Conservation (phyloP, 1,140 invertebrate genomes). For the Cylas formicarius region DNA sequence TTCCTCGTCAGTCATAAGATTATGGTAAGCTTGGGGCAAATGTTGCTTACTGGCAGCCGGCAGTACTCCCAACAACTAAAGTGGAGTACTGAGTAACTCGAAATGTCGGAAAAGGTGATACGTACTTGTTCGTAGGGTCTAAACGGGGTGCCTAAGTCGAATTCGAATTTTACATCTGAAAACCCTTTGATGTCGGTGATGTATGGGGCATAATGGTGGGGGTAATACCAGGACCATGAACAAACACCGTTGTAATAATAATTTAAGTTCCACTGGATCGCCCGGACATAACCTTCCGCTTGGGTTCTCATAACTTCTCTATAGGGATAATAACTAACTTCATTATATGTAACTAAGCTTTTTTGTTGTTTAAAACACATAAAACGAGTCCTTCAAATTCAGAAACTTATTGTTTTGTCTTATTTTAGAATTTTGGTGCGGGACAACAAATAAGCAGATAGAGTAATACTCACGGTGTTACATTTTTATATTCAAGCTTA, state of each 20-base stretch:
- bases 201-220: slow-evolving; percentile 92
- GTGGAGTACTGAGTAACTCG: too few species aligned
- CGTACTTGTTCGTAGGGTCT: slow-evolving; percentile 83
- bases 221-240: slow-evolving; percentile 98
- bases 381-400: too few species aligned
- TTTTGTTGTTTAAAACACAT: slow-evolving; percentile 1
- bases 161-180: slow-evolving; percentile 62
- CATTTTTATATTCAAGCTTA: slow-evolving; percentile 73
- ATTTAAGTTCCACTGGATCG: slow-evolving; percentile 92
- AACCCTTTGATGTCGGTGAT: slow-evolving; percentile 89
- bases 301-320: slow-evolving; percentile 73
- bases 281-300: slow-evolving; percentile 80
- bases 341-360: slow-evolving; percentile 7
- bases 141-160: slow-evolving; percentile 83
- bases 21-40: slow-evolving; percentile 73
- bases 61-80: slow-evolving; percentile 76
- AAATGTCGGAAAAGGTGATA: background rate
- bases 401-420: too few species aligned
- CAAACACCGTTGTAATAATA: slow-evolving; percentile 96
- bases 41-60: slow-evolving; percentile 77
- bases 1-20: slow-evolving; percentile 70
- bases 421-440: too few species aligned
- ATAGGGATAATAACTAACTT: slow-evolving; percentile 28
- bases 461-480: slow-evolving; percentile 54
- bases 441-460: too few species aligned